These are phyloP conservation scores for Myotis findleyi DNA, from an alignment of 2,797 vertebrate species.

Conservation along the genomic window DNA sequence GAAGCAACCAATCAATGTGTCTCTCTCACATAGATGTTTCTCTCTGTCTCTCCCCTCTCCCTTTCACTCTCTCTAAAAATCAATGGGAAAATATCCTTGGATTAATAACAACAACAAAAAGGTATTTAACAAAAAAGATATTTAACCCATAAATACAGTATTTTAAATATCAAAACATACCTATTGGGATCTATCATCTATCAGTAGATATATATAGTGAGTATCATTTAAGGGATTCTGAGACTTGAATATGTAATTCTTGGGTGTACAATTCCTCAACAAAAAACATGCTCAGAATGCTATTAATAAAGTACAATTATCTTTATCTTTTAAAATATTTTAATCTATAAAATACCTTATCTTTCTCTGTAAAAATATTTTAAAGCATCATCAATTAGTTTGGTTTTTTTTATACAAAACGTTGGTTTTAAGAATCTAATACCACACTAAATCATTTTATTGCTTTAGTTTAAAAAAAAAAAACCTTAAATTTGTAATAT, in stretches of 20 bases:
- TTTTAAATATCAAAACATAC: neutral
- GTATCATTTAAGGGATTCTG: neutral
- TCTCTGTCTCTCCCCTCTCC: too few species aligned
- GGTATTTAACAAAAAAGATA: neutral
- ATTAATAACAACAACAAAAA: too few species aligned
- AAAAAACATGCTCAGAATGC: neutral
- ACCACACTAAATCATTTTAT: neutral
- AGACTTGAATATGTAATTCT: neutral
- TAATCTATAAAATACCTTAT: neutral
- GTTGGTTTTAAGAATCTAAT: neutral
- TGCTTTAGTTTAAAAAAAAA: neutral
- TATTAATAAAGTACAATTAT: neutral
- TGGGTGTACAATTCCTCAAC: neutral
- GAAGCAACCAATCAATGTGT: too few species aligned
- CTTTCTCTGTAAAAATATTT: neutral
- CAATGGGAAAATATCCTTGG: too few species aligned
- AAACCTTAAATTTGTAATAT: neutral
- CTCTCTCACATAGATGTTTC: too few species aligned
- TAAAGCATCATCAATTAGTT: neutral
- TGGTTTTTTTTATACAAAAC: neutral
- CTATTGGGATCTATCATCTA: neutral
- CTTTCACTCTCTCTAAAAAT: too few species aligned
- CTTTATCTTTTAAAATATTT: neutral
- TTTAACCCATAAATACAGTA: neutral
- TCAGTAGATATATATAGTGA: neutral